Percentiles rank a stretch among this genome's conserved stretches.
phyloP scores from a whole-genome alignment of 2,888 invertebrate genomes.

The Sinopyrophorus schimmeli region DNA sequence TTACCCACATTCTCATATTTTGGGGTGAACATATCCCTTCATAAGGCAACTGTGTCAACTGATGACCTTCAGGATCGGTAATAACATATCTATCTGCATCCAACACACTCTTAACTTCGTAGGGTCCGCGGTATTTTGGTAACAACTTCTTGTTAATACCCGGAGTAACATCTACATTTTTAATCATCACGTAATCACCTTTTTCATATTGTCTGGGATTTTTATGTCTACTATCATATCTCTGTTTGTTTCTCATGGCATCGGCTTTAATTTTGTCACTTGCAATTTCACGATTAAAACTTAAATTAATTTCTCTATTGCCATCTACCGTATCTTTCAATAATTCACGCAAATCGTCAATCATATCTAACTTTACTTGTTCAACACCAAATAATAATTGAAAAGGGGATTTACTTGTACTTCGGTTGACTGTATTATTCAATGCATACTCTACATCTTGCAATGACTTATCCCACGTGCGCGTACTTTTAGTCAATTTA shows the following conservation, averaged over 20 bases:
- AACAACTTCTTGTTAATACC: conserved; percentile 37
- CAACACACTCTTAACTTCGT: conserved; percentile 26
- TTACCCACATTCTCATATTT: no score
- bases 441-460: no score
- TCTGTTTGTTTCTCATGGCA: conserved; percentile 25
- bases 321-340: no score
- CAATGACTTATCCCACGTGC: no score
- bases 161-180: conserved; percentile 32
- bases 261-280: conserved; percentile 22
- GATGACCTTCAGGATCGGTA: conserved; percentile 36
- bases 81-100: conserved; percentile 35
- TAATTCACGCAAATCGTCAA: no score
- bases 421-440: no score
- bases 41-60: conserved; percentile 32
- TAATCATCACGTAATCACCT: conserved; percentile 36
- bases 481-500: conserved; percentile 27
- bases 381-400: no score
- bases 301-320: no score
- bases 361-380: no score
- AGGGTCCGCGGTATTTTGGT: conserved; percentile 36
- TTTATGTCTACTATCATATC: conserved; percentile 40
- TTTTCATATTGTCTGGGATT: conserved; percentile 24
- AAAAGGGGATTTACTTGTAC: no score
- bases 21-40: no score
- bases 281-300: no score